Conservation (phyloP, 2,888 invertebrate species). For the Electrophaes corylata region DNA sequence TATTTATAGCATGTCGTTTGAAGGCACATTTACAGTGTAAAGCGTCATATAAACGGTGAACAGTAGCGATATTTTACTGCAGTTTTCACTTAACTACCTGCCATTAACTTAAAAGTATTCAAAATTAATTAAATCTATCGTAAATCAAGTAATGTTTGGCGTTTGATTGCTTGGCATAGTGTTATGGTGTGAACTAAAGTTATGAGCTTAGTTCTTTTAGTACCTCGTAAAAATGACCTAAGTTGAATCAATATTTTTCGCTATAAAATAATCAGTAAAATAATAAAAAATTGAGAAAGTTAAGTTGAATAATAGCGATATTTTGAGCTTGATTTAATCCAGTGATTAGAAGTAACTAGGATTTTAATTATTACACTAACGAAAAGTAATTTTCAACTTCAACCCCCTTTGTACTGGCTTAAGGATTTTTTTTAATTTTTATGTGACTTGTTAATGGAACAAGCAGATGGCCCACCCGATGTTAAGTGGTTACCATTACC, state of each 20-base stretch:
- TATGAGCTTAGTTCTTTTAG: slow-evolving; percentile 1
- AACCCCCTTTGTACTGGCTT: too few relatives aligned
- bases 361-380: too few relatives aligned
- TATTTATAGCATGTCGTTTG: not conserved
- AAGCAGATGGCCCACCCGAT: too few relatives aligned
- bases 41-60: slow-evolving; percentile 1
- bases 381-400: too few relatives aligned
- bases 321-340: too few relatives aligned
- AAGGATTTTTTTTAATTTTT: too few relatives aligned
- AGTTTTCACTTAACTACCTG: slow-evolving; percentile 16
- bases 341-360: too few relatives aligned
- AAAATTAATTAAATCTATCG: slow-evolving; percentile 28
- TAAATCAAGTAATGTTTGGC: slow-evolving; percentile 32
- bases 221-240: not conserved
- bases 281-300: not conserved
- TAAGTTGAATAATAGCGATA: not conserved
- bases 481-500: too few relatives aligned
- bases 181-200: slow-evolving; percentile 26
- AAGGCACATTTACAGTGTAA: not conserved
- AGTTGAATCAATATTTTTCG: slow-evolving; percentile 2
- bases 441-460: too few relatives aligned
- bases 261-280: not conserved
- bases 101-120: slow-evolving; percentile 30
- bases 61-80: slow-evolving; percentile 7
- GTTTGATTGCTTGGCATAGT: slow-evolving; percentile 26